Percentiles rank a stretch among this genome's conserved stretches.
Evolutionary conservation across 2,113 vertebrate species (phyloP).

Genomic region (Pterocles gutturalis): DNA sequence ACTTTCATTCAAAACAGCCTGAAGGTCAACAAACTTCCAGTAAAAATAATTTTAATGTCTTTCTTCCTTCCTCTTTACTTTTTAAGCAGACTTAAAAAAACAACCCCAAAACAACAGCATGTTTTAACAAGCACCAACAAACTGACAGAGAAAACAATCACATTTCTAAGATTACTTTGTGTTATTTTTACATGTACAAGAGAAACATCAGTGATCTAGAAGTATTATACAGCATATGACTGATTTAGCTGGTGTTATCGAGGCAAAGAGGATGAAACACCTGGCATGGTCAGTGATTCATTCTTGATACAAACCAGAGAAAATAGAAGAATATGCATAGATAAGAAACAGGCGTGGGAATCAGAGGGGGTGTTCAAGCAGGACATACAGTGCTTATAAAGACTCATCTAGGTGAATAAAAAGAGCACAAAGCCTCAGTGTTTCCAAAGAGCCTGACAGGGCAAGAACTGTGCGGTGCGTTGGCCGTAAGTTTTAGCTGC

Average conservation of each 20-base stretch:
- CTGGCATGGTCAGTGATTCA: background rate
- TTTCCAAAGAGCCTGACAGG: background rate
- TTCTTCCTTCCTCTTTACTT: background rate
- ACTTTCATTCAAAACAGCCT: background rate
- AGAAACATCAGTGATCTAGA: background rate
- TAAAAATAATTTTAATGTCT: background rate
- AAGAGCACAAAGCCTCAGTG: background rate
- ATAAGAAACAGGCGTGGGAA: background rate
- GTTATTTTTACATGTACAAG: background rate
- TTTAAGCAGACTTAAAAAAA: background rate
- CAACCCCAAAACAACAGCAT: accelerated
- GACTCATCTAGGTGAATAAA: background rate
- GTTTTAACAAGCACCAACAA: background rate
- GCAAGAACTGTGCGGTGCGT: background rate
- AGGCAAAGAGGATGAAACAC: background rate
- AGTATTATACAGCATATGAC: background rate
- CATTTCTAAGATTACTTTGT: background rate
- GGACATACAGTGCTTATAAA: background rate
- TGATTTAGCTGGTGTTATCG: background rate
- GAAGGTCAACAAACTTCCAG: background rate
- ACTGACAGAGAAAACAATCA: background rate
- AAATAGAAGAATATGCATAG: background rate
- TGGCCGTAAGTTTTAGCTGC: no score
- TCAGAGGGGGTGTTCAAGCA: background rate
- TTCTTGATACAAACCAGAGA: background rate